Conservation (phyloP, 2,888 invertebrate genomes). For the Rutpela maculata region DNA sequence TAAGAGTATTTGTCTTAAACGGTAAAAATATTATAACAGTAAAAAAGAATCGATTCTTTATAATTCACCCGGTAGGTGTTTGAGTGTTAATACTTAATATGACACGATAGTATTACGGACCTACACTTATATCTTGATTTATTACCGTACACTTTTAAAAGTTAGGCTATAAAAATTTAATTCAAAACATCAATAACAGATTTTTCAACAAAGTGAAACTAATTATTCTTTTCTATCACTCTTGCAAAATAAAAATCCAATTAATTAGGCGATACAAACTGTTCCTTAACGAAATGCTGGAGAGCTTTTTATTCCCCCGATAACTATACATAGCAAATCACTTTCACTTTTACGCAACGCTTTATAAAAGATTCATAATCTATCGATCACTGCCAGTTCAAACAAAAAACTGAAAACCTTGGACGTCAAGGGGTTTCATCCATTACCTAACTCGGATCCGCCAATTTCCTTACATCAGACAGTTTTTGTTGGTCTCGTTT, state of each 20-base stretch:
- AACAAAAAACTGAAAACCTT: slow-evolving; percentile 22
- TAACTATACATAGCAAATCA: not conserved
- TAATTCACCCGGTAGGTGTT: too few relatives aligned
- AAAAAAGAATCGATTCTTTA: too few relatives aligned
- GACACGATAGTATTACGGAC: too few relatives aligned
- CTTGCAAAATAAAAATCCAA: not conserved
- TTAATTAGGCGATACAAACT: not conserved
- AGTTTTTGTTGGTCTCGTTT: not conserved
- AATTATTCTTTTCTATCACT: too few relatives aligned
- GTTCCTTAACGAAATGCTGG: not conserved
- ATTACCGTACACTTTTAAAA: too few relatives aligned
- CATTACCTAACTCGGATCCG: slow-evolving; percentile 10
- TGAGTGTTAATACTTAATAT: too few relatives aligned
- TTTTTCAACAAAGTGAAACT: too few relatives aligned
- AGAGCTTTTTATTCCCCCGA: not conserved
- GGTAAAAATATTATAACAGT: too few relatives aligned
- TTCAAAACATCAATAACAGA: too few relatives aligned
- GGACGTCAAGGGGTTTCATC: slow-evolving; percentile 18
- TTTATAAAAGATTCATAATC: slow-evolving; percentile 26
- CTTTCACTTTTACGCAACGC: slow-evolving; percentile 10
- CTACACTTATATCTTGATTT: too few relatives aligned
- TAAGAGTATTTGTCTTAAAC: too few relatives aligned
- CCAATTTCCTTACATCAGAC: slow-evolving; percentile 11
- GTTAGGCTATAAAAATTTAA: too few relatives aligned
- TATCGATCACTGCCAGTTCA: slow-evolving; percentile 34